Base-by-base conservation (phyloP, 2,888 invertebrate genomes). In the Drosophila differens region DNA sequence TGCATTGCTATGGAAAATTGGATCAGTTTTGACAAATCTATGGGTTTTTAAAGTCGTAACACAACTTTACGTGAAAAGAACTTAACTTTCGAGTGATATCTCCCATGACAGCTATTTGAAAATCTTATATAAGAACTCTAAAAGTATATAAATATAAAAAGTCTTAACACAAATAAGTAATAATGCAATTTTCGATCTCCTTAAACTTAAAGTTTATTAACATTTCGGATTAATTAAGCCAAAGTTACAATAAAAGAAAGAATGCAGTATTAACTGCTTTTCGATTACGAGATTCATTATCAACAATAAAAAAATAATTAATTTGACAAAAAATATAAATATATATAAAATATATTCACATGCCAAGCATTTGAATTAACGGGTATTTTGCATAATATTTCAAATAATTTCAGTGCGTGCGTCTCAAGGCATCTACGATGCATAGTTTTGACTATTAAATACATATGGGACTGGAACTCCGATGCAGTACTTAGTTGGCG, bases 401-500 rank as follows among this genome's bases (percentile, higher is more conserved):
- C 52, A 59, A 70, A 59, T 58, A 22, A 22, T 58, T 62, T 65
- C 77, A 71, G 81, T 76, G 68, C 82, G 63, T 60, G 72, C 62
- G 53, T 72, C 78, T 77, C 53, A 4, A 59, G 33, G 68, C 71
- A 65, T 73, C 79, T 77, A 69, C 5, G 66, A 71, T 77, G 72
- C 78, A 51, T 35, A 57, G 63, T 53, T 68, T 35, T 30, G 63
- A 72, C 82, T 68, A 67, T 77, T 33, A 52, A 76, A 79, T 76
- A 79, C 67, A 41, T 59, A 58, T 28, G 35, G 47, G 59, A 14
- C 22, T n/a, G 37, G n/a, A 14, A 30, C 4, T 52, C 22, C 22
- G 25, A 47, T 47, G 14, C 22, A 22, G n/a, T 19, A 7, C 37
- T 85, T 92, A 93, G 80, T 91, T 82, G 51, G 88, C 67, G 63